Conservation (phyloP, 2,888 invertebrate genomes). For the Parnassius apollo region DNA sequence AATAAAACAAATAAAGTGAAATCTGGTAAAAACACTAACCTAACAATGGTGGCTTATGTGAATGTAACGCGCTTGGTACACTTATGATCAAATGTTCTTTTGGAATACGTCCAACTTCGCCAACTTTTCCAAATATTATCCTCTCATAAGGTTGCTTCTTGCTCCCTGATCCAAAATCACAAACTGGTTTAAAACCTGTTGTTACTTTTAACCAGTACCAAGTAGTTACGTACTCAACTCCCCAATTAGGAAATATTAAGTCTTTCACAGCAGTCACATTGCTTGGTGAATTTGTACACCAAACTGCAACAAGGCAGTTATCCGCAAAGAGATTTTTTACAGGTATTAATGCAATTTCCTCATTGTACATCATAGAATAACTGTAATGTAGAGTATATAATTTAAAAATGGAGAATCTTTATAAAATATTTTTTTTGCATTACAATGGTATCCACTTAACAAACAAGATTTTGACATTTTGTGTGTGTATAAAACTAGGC, state of each 20-base stretch:
- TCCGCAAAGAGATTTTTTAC: slow-evolving; percentile 82
- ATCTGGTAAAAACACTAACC: slow-evolving; percentile 64
- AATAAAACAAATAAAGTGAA: too few species aligned
- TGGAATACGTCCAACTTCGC: slow-evolving; percentile 53
- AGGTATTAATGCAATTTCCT: slow-evolving; percentile 86
- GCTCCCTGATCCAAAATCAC: slow-evolving; percentile 82
- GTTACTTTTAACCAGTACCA: slow-evolving; percentile 96
- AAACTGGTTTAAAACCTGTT: slow-evolving; percentile 83
- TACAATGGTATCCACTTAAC: too few species aligned
- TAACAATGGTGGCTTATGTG: slow-evolving; percentile 94
- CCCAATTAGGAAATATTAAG: slow-evolving; percentile 90
- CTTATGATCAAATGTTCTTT: slow-evolving; percentile 86
- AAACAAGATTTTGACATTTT: too few species aligned
- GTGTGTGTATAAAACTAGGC: too few species aligned
- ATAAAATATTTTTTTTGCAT: too few species aligned
- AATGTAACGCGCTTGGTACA: slow-evolving; percentile 95
- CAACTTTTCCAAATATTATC: slow-evolving; percentile 75
- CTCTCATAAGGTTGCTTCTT: slow-evolving; percentile 95
- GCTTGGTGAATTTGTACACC: slow-evolving; percentile 94
- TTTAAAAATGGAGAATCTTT: too few species aligned
- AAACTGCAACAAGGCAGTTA: slow-evolving; percentile 88
- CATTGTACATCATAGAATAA: slow-evolving; percentile 90
- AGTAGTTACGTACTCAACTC: slow-evolving; percentile 84
- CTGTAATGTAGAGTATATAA: slow-evolving; percentile 56
- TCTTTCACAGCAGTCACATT: slow-evolving; percentile 85